Base-by-base conservation (phyloP, 2,888 invertebrate species). In the Acleris emargana region DNA sequence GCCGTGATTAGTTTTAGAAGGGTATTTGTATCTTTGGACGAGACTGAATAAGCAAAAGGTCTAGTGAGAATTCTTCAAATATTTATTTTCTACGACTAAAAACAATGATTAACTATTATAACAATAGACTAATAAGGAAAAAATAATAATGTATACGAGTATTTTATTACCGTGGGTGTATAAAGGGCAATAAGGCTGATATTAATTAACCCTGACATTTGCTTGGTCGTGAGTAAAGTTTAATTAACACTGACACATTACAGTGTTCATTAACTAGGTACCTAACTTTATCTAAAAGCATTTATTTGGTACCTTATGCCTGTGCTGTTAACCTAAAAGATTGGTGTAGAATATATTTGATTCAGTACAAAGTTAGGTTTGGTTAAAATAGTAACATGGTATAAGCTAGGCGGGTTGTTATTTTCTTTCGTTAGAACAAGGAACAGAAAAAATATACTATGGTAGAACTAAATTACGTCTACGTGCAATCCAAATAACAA, bases 151-250 rank as follows among this genome's bases (percentile, higher is more conserved):
- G 38, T 3, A 38, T 38, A 13, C 38, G 13, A 38, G 13, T 38
- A 38, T 38, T 38, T 38, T 13, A 13, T 18, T 25, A 45, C 32
- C 9, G 18, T 9, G 25, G 25, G 42, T 4, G 28, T 25, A 5
- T 13, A 64, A 64, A 64, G 64, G 59, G 43, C 59, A 60, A 17
- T n/a, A 45, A 54, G 43, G 18, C 32, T 20, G 54, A 42, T 50
- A 64, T 64, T 64, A 64, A 59, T 59, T 54, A 59, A 28, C 50
- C 16, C 43, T 64, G 64, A 50, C 64, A 64, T 64, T 64, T 64
- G 13, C 52, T 28, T n/a, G 43, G 42, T 18, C 42, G 28, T 42
- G 45, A 50, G 54, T 50, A 64, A 64, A 64, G 64, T 64, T 64
- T 59, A 64, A 60, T 60, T 45, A 64, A 28, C 43, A 54, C 17